Evolutionary conservation across 2,888 invertebrate species (phyloP).

Genomic region (Operophtera brumata): DNA sequence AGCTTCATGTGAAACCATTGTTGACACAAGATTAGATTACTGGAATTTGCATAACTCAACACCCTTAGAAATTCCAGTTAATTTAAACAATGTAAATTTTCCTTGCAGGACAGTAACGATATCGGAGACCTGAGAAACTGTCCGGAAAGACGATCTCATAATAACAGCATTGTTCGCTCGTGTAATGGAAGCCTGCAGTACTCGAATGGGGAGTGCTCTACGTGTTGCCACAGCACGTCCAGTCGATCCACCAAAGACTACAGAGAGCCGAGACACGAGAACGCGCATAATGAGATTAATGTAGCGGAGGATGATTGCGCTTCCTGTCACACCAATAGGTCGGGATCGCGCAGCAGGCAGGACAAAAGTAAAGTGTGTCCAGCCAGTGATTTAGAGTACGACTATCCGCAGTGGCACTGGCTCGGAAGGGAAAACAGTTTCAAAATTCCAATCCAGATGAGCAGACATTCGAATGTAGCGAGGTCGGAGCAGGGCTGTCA

Average conservation of each 20-base stretch:
- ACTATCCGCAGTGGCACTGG: slow-evolving; percentile 79
- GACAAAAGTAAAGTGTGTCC: slow-evolving; percentile 78
- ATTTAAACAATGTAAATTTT: slow-evolving; percentile 53
- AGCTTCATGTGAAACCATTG: slow-evolving; percentile 54
- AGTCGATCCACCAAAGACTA: slow-evolving; percentile 76
- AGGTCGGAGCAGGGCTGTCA: slow-evolving; percentile 78
- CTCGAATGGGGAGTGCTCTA: slow-evolving; percentile 75
- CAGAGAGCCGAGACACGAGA: slow-evolving; percentile 69
- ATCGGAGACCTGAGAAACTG: slow-evolving; percentile 72
- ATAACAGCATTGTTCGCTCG: slow-evolving; percentile 76
- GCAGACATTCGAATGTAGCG: slow-evolving; percentile 73
- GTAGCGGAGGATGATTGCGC: slow-evolving; percentile 70
- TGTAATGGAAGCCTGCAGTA: slow-evolving; percentile 76
- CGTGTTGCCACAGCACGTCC: slow-evolving; percentile 75
- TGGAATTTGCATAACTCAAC: slow-evolving; percentile 55
- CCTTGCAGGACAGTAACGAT: slow-evolving; percentile 70
- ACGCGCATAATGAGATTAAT: slow-evolving; percentile 68
- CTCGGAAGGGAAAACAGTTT: slow-evolving; percentile 77
- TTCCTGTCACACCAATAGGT: slow-evolving; percentile 74
- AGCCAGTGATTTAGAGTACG: slow-evolving; percentile 75
- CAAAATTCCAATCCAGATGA: slow-evolving; percentile 75
- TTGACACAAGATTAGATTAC: slow-evolving; percentile 63
- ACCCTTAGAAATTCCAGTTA: slow-evolving; percentile 16
- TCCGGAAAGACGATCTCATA: slow-evolving; percentile 73
- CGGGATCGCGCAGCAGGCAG: slow-evolving; percentile 73